Conservation (phyloP, 2,797 vertebrate species). For the Eidolon dupreanum region DNA sequence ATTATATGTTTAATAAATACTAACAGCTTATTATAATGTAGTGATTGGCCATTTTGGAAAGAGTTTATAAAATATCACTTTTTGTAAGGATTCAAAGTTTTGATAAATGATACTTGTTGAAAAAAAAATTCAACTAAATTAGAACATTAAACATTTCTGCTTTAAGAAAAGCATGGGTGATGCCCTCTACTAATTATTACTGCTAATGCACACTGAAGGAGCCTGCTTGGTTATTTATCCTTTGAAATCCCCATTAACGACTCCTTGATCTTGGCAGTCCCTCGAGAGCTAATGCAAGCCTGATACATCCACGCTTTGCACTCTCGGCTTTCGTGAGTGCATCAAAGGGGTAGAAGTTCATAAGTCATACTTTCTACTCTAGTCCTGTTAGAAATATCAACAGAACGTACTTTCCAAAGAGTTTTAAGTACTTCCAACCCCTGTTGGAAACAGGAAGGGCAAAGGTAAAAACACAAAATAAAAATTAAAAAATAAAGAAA, state of each 20-base stretch:
- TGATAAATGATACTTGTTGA: conserved; percentile 2
- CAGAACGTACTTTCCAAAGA: conserved; percentile 58
- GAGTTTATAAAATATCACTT: neutral
- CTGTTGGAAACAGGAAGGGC: conserved; percentile 77
- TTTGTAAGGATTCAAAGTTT: conserved; percentile 33
- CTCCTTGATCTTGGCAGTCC: conserved; percentile 25
- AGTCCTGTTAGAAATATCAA: conserved; percentile 71
- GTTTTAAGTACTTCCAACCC: conserved; percentile 74
- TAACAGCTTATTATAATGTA: conserved; percentile 8
- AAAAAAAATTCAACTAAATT: conserved; percentile 11
- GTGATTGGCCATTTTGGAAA: neutral
- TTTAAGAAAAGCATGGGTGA: conserved; percentile 2
- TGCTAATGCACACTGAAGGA: neutral
- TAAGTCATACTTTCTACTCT: conserved; percentile 67
- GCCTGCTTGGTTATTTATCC: conserved; percentile 46
- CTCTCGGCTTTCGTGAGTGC: conserved; percentile 37
- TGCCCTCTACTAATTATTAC: conserved; percentile 25
- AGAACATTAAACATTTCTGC: neutral
- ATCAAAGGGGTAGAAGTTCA: conserved; percentile 68
- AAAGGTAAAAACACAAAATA: conserved; percentile 67
- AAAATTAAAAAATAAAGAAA: conserved; percentile 47
- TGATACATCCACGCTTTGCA: neutral
- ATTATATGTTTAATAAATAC: conserved; percentile 58
- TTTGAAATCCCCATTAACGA: conserved; percentile 2
- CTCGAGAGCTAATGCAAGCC: conserved; percentile 49